Percentiles rank a stretch among this genome's conserved stretches.
These are phyloP conservation scores for Craniophora ligustri DNA, from an alignment of 2,888 invertebrate species.

Conservation along the genomic window DNA sequence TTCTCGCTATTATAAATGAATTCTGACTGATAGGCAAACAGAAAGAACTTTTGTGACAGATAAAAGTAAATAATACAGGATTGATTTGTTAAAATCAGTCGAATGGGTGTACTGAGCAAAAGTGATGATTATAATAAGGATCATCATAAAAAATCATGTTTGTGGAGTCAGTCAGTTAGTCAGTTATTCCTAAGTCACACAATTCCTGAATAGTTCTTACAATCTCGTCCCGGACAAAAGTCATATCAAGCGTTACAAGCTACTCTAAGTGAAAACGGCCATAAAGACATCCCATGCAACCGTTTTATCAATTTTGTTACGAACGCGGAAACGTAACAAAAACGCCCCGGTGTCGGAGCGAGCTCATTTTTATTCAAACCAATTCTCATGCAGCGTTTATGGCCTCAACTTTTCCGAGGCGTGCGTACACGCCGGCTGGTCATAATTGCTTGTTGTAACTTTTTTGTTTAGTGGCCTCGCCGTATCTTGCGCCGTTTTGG, in stretches of 20 bases:
- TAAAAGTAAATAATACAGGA: no score
- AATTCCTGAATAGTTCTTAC: constrained; percentile 12
- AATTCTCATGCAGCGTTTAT: constrained; percentile 68
- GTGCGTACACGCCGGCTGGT: constrained; percentile 43
- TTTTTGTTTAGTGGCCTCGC: constrained; percentile 49
- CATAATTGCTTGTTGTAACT: constrained; percentile 62
- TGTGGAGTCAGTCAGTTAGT: no score
- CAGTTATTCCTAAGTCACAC: constrained; percentile 3
- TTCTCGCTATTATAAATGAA: background rate
- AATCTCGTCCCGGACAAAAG: constrained; percentile 13
- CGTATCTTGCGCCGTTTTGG: constrained; percentile 41
- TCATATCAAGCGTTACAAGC: constrained; percentile 7
- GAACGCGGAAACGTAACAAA: constrained; percentile 38
- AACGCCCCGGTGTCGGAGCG: constrained; percentile 32
- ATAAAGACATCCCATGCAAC: constrained; percentile 29
- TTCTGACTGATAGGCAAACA: no score
- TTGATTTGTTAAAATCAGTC: no score
- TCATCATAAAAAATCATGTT: no score
- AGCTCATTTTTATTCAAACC: constrained; percentile 67
- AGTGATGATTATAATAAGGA: no score
- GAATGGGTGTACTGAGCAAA: no score
- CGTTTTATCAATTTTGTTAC: constrained; percentile 54
- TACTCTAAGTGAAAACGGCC: constrained; percentile 22
- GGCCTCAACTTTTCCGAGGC: constrained; percentile 58
- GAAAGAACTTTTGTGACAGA: no score